Percentiles rank a stretch among this genome's conserved stretches.
Evolutionary conservation across 1,140 invertebrate genomes (phyloP).

Genomic region (Zaprionus davidi): DNA sequence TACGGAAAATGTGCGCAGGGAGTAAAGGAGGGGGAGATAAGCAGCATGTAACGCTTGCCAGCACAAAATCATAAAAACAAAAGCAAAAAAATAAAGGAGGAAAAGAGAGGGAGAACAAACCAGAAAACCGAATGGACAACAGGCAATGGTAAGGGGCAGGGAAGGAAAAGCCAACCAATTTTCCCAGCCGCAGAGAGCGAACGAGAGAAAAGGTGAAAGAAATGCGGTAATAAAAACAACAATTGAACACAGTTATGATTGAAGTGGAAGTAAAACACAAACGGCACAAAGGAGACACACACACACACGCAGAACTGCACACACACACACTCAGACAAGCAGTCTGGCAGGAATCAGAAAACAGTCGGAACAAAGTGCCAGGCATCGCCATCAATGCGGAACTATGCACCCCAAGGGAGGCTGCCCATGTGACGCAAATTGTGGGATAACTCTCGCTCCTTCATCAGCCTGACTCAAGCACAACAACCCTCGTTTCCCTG

Average conservation of each 20-base stretch:
- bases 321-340: not conserved
- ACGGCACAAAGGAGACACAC: slow-evolving; percentile 33
- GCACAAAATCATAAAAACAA: slow-evolving; percentile 18
- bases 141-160: not conserved
- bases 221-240: slow-evolving; percentile 81
- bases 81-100: not conserved
- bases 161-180: slow-evolving; percentile 65
- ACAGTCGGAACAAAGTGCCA: slow-evolving; percentile 40
- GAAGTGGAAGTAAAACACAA: slow-evolving; percentile 72
- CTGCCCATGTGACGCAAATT: slow-evolving; percentile 38
- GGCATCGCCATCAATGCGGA: slow-evolving; percentile 56
- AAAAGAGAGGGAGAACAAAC: not conserved
- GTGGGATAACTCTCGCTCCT: slow-evolving; percentile 41
- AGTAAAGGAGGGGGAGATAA: slow-evolving; percentile 40
- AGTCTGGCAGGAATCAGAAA: slow-evolving; percentile 6
- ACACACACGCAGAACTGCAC: not conserved
- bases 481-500: not conserved
- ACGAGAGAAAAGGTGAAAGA: slow-evolving; percentile 63
- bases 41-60: slow-evolving; percentile 65
- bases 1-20: slow-evolving; percentile 35
- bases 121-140: slow-evolving; percentile 22
- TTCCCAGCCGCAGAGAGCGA: slow-evolving; percentile 41
- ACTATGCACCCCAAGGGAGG: slow-evolving; percentile 53
- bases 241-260: slow-evolving; percentile 82
- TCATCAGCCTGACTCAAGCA: not conserved